phyloP scores from a whole-genome alignment of 2,888 invertebrate genomes.

The Deilephila porcellus region DNA sequence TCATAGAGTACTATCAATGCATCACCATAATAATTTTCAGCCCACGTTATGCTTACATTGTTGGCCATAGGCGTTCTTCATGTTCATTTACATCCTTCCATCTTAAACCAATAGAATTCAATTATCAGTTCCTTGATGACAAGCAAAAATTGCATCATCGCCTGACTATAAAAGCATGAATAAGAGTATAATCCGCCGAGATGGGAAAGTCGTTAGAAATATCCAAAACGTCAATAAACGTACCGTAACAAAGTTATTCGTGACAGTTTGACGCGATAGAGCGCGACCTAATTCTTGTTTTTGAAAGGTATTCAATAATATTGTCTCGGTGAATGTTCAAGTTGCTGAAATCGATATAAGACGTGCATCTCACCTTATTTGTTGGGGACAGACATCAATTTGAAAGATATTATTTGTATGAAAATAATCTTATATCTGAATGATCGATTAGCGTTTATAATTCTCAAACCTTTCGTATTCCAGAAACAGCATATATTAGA shows the following conservation, averaged over 20 bases:
- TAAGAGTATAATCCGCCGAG: conserved; percentile 11
- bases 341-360: neutral
- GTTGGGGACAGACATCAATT: neutral
- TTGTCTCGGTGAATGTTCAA: neutral
- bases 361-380: neutral
- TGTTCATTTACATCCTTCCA: too few relatives aligned
- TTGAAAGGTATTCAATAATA: conserved; percentile 2
- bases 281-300: neutral
- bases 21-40: too few relatives aligned
- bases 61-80: too few relatives aligned
- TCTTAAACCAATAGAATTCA: too few relatives aligned
- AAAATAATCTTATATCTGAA: too few relatives aligned
- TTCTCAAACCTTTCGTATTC: too few relatives aligned
- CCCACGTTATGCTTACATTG: too few relatives aligned
- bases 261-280: conserved; percentile 9
- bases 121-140: neutral
- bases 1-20: too few relatives aligned
- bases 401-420: neutral
- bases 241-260: conserved; percentile 18
- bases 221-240: conserved; percentile 18
- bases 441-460: too few relatives aligned
- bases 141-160: neutral
- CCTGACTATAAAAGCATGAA: neutral
- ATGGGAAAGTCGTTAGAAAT: conserved; percentile 17
- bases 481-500: too few relatives aligned